These are phyloP conservation scores for Percopsis transmontana DNA, from an alignment of 2,113 vertebrate genomes.

Conservation along the genomic window DNA sequence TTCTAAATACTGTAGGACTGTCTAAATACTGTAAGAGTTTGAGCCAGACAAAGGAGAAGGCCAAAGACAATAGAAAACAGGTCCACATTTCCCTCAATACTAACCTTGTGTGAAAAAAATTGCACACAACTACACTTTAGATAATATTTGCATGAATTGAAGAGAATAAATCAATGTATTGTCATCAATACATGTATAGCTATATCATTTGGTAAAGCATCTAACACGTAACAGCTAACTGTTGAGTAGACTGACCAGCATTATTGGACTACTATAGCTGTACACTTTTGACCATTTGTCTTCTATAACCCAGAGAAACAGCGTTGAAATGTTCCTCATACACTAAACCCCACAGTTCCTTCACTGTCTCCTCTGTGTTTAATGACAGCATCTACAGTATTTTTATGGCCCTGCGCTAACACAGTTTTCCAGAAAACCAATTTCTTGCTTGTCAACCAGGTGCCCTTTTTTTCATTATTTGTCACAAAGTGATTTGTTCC, in stretches of 20 bases:
- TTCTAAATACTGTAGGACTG: too few relatives aligned
- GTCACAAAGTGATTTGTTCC: slow-evolving; percentile 55
- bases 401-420: slow-evolving; percentile 44
- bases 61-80: too few relatives aligned
- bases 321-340: slow-evolving; percentile 8
- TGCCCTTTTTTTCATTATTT: slow-evolving; percentile 48
- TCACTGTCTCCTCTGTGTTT: slow-evolving; percentile 28
- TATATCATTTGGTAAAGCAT: not conserved
- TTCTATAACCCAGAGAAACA: not conserved
- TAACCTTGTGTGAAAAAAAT: too few relatives aligned
- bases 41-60: too few relatives aligned
- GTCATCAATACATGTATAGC: too few relatives aligned
- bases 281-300: not conserved
- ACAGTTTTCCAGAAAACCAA: slow-evolving; percentile 66
- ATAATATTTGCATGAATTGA: too few relatives aligned
- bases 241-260: not conserved
- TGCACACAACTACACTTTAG: too few relatives aligned
- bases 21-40: not conserved
- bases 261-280: too few relatives aligned
- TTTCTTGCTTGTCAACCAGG: slow-evolving; percentile 63
- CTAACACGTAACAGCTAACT: not conserved
- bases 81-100: too few relatives aligned
- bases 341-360: slow-evolving; percentile 9
- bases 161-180: too few relatives aligned
- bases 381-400: slow-evolving; percentile 31